A percentile compares a stretch with the other conserved stretches of the same genome.
Conservation (phyloP, 2,797 vertebrate species). For the Jordanella pulchra region DNA sequence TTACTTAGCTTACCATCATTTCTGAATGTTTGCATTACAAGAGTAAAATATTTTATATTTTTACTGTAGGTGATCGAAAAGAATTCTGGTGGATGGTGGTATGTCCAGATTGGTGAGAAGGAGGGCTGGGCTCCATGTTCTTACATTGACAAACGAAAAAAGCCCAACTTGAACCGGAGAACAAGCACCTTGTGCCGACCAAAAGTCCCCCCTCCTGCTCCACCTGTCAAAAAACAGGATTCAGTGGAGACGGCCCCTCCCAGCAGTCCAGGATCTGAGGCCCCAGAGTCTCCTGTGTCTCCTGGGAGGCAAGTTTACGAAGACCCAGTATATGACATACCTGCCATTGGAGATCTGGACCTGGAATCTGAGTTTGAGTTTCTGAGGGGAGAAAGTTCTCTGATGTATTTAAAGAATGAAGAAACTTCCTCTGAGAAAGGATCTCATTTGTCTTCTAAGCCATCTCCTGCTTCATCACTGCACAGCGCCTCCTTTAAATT, state of each 20-base stretch:
- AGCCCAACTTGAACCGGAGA: conserved; percentile 94
- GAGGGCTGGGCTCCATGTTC: conserved; percentile 99
- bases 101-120: conserved; percentile 96
- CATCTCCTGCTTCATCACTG: conserved; percentile 75
- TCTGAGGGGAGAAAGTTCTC: conserved; percentile 76
- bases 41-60: not conserved
- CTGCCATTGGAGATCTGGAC: conserved; percentile 90
- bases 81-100: conserved; percentile 99
- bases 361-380: conserved; percentile 87
- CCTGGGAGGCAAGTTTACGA: conserved; percentile 87
- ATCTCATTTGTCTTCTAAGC: conserved; percentile 71
- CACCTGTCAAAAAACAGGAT: conserved; percentile 93
- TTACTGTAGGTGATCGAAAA: conserved; percentile 94
- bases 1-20: not conserved
- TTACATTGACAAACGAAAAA: conserved; percentile 99
- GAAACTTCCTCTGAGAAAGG: conserved; percentile 76
- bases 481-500: conserved; percentile 86
- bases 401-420: conserved; percentile 74
- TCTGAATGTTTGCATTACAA: not conserved
- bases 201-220: conserved; percentile 96
- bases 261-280: conserved; percentile 77
- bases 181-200: conserved; percentile 97
- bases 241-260: conserved; percentile 81
- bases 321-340: conserved; percentile 97
- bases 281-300: conserved; percentile 83